Evolutionary conservation across 2,888 invertebrate species (phyloP).

Genomic region (Lasioglossum figueresi): DNA sequence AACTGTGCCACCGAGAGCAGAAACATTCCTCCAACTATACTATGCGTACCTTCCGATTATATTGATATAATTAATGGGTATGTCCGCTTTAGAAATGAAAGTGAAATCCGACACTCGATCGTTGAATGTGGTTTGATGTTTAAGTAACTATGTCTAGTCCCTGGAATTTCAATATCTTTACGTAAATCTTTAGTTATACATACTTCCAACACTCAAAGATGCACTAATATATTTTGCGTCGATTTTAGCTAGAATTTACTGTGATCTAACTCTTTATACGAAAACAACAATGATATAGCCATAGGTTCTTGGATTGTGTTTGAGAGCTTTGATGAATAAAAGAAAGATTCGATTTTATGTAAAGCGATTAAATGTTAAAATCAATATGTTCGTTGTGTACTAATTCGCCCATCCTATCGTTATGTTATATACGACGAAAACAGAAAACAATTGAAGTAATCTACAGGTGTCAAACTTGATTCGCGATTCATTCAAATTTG

Average conservation of each 20-base stretch:
- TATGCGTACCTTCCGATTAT: constrained; percentile 68
- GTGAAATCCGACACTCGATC: constrained; percentile 60
- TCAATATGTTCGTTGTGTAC: constrained; percentile 15
- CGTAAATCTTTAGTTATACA: constrained; percentile 48
- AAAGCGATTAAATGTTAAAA: constrained; percentile 63
- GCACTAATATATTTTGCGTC: constrained; percentile 63
- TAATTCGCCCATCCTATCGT: constrained; percentile 31
- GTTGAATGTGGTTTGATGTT: constrained; percentile 56
- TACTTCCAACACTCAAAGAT: constrained; percentile 48
- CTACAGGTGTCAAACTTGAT: constrained; percentile 14
- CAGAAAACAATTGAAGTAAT: constrained; percentile 43
- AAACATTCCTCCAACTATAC: constrained; percentile 74
- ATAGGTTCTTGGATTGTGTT: constrained; percentile 45
- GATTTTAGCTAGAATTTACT: constrained; percentile 61
- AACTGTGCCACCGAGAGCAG: constrained; percentile 78
- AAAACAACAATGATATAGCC: constrained; percentile 50
- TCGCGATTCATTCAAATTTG: constrained; percentile 22
- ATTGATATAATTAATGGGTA: constrained; percentile 52
- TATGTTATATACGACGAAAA: constrained; percentile 32
- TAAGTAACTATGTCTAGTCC: constrained; percentile 57
- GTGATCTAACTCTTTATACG: constrained; percentile 65
- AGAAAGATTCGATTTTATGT: constrained; percentile 59
- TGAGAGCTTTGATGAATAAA: constrained; percentile 49
- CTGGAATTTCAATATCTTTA: constrained; percentile 51
- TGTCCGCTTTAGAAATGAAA: constrained; percentile 71